Evolutionary conservation across 92 coral and sea anemone species (phyloP).

Genomic region (Heliopora coerulea): DNA sequence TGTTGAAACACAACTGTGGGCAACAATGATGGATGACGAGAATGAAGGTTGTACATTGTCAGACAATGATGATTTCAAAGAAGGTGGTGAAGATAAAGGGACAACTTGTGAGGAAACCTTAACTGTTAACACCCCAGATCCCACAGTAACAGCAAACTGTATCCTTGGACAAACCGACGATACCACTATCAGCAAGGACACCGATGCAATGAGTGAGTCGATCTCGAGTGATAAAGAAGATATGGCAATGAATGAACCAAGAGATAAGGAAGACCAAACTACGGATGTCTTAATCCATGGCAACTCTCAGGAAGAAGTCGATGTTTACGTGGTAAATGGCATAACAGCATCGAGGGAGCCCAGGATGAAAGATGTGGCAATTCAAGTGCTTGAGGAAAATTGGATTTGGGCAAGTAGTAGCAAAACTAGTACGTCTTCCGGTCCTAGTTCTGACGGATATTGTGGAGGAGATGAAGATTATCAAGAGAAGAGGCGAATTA

Average conservation of each 20-base stretch:
- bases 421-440: not conserved
- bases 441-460: not conserved
- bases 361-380: slow-evolving; percentile 2
- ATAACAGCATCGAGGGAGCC: not conserved
- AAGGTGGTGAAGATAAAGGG: too few species aligned
- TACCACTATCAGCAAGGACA: not conserved
- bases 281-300: not conserved
- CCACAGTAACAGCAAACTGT: too few species aligned
- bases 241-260: not conserved
- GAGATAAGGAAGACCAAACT: not conserved
- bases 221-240: too few species aligned
- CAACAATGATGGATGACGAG: too few species aligned
- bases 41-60: too few species aligned
- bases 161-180: not conserved
- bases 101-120: too few species aligned
- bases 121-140: too few species aligned
- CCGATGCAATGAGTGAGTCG: not conserved
- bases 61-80: too few species aligned
- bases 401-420: not conserved
- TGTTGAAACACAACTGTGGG: too few species aligned
- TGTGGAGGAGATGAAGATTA: not conserved
- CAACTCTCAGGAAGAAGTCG: not conserved
- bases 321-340: not conserved
- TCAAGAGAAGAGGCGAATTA: not conserved
- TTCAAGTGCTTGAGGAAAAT: slow-evolving; percentile 4